These are phyloP conservation scores for Takifugu flavidus DNA, from an alignment of 2,113 vertebrate species.

Conservation along the genomic window DNA sequence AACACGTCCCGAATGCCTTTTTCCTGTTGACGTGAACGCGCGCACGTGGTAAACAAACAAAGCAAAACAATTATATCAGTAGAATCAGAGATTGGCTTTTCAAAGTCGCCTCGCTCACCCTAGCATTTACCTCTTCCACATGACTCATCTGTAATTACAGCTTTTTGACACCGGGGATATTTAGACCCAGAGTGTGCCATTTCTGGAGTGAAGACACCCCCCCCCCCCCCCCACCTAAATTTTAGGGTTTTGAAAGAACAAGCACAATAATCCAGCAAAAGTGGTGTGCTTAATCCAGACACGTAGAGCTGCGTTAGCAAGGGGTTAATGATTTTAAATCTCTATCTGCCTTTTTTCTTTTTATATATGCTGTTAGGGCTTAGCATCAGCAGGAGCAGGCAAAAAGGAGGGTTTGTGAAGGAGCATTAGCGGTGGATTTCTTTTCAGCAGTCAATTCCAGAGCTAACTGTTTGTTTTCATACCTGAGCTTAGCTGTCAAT, in stretches of 20 bases:
- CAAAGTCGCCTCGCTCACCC: constrained; percentile 33
- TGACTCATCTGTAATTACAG: constrained; percentile 51
- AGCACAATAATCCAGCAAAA: constrained; percentile 36
- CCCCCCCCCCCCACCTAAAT: background rate
- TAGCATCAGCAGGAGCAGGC: constrained; percentile 40
- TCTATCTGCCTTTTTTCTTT: constrained; percentile 40
- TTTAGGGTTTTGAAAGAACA: constrained; percentile 14
- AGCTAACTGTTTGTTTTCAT: constrained; percentile 85
- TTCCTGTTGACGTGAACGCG: constrained; percentile 47
- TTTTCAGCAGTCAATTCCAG: constrained; percentile 73
- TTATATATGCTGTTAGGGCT: constrained; percentile 33
- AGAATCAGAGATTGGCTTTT: constrained; percentile 48
- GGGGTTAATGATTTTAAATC: constrained; percentile 62
- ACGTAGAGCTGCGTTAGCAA: constrained; percentile 44
- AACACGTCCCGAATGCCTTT: constrained; percentile 62
- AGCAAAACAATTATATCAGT: constrained; percentile 55
- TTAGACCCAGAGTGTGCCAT: constrained; percentile 12
- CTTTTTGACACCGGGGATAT: constrained; percentile 31
- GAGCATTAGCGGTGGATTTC: constrained; percentile 70
- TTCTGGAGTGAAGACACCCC: constrained; percentile 17
- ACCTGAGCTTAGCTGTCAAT: constrained; percentile 88
- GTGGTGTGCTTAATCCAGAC: constrained; percentile 35
- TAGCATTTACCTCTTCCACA: constrained; percentile 35
- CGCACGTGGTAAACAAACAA: constrained; percentile 63
- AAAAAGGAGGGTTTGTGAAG: constrained; percentile 42